phyloP scores from a whole-genome alignment of 2,888 invertebrate genomes.

The Mayetiola destructor region DNA sequence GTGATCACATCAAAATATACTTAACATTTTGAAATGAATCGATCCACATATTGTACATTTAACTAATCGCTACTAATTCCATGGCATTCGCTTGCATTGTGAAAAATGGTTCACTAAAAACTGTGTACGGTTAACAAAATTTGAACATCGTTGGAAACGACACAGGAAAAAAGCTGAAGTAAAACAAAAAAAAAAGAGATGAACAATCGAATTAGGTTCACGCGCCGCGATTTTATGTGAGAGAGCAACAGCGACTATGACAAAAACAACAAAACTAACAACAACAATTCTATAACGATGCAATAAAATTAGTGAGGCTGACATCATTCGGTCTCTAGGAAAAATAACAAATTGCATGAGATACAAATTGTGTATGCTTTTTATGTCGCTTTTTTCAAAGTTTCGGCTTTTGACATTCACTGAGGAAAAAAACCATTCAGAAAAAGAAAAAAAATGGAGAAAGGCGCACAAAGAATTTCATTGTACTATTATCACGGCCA shows the following conservation, averaged over 20 bases:
- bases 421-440: too few relatives aligned
- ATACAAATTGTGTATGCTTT: not conserved
- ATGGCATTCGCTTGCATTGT: too few relatives aligned
- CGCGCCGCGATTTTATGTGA: conserved; percentile 9
- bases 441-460: not conserved
- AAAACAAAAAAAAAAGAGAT: not conserved
- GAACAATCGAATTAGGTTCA: not conserved
- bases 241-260: not conserved
- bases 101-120: too few relatives aligned
- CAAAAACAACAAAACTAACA: not conserved
- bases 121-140: too few relatives aligned
- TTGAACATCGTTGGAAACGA: too few relatives aligned
- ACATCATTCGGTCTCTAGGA: not conserved
- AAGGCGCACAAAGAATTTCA: not conserved
- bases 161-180: not conserved
- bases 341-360: conserved; percentile 1
- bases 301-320: not conserved
- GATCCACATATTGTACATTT: too few relatives aligned
- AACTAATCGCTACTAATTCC: too few relatives aligned
- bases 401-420: too few relatives aligned
- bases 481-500: too few relatives aligned
- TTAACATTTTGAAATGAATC: too few relatives aligned
- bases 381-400: not conserved
- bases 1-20: too few relatives aligned
- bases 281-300: too few relatives aligned